These are phyloP conservation scores for Acleris sparsana DNA, from an alignment of 2,888 invertebrate genomes.

Conservation along the genomic window DNA sequence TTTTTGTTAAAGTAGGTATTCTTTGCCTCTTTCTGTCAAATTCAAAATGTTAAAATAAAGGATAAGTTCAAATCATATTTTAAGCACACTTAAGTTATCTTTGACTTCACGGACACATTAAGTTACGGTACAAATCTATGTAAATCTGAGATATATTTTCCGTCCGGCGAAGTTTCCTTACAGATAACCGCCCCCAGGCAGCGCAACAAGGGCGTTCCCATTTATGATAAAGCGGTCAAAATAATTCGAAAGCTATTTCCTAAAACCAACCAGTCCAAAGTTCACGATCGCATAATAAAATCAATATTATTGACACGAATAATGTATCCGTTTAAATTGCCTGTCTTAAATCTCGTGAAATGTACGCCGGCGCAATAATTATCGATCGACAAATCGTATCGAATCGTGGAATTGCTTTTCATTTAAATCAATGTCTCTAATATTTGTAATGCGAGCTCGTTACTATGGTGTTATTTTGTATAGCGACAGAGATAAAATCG, in stretches of 20 bases:
- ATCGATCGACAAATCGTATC: conserved; percentile 40
- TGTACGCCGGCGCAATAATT: conserved; percentile 37
- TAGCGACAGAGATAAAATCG: too few species aligned
- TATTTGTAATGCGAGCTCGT: conserved; percentile 43
- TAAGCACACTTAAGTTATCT: too few species aligned
- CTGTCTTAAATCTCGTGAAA: conserved; percentile 39
- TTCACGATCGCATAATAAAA: conserved; percentile 33
- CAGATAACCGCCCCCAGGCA: conserved; percentile 18
- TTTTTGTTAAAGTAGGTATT: too few species aligned
- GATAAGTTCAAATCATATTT: too few species aligned
- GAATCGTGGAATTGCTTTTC: conserved; percentile 39
- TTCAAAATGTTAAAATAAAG: too few species aligned
- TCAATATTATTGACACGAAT: conserved; percentile 34
- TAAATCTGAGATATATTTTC: conserved; percentile 7
- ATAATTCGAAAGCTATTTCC: conserved; percentile 22
- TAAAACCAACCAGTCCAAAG: conserved; percentile 28
- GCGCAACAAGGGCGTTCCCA: conserved; percentile 19
- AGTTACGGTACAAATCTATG: not conserved
- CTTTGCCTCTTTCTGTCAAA: too few species aligned
- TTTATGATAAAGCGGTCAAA: conserved; percentile 26
- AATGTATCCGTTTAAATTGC: conserved; percentile 36
- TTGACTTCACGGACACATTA: too few species aligned
- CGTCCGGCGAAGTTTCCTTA: conserved; percentile 21
- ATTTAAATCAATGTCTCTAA: conserved; percentile 41
- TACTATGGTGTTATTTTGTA: conserved; percentile 8